Evolutionary conservation across 2,888 invertebrate genomes (phyloP).

Genomic region (Seira musarum): DNA sequence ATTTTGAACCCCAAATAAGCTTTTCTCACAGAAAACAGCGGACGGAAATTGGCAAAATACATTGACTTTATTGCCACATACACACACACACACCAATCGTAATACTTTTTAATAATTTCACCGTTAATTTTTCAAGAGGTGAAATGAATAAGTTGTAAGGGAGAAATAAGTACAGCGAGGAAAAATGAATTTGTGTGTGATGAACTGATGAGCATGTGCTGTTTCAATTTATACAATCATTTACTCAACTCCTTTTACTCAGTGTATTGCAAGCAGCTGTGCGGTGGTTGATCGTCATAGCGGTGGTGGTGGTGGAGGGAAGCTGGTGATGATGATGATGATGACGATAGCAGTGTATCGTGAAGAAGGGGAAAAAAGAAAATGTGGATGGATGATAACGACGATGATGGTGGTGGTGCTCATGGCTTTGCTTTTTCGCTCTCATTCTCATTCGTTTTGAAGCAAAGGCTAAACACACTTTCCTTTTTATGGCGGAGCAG

Average conservation of each 20-base stretch:
- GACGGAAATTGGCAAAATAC: too few relatives aligned
- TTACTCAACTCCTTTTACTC: neutral
- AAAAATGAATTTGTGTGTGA: too few relatives aligned
- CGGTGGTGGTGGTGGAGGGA: constrained; percentile 8
- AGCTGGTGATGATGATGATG: constrained; percentile 26
- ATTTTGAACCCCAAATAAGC: too few relatives aligned
- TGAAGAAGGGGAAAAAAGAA: constrained; percentile 11
- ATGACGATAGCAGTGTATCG: constrained; percentile 3
- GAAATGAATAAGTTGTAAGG: too few relatives aligned
- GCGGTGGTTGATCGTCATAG: constrained; percentile 25
- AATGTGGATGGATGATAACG: constrained; percentile 11
- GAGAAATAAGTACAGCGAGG: too few relatives aligned
- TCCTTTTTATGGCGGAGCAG: constrained; percentile 12
- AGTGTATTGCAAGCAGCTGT: constrained; percentile 7
- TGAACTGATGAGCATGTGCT: constrained; percentile 69
- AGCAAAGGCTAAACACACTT: constrained; percentile 22
- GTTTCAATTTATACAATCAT: constrained; percentile 64
- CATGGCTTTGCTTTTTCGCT: constrained; percentile 14
- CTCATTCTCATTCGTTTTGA: constrained; percentile 12
- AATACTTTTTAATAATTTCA: too few relatives aligned
- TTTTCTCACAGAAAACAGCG: too few relatives aligned
- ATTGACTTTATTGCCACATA: too few relatives aligned
- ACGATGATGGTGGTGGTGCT: constrained; percentile 20
- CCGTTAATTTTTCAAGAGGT: too few relatives aligned
- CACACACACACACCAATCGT: too few relatives aligned